Evolutionary conservation across 2,113 vertebrate genomes (phyloP), one percentile per base, ranked within the genome.

Genomic region (Mesoclemmys tuberculata): DNA sequence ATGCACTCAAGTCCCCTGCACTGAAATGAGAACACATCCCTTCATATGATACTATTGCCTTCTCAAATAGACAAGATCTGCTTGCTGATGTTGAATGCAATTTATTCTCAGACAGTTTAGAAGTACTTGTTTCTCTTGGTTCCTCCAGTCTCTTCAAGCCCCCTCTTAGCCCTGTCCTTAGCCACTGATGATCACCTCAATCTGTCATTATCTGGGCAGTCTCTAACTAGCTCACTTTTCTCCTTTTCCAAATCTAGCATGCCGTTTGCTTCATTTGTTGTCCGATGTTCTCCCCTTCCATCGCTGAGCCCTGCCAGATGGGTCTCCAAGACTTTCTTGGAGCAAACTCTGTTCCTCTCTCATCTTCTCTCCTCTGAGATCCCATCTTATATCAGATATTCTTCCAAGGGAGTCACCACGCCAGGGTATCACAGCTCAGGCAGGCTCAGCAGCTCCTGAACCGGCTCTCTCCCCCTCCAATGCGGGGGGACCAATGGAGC

Each of bases 231-330:
- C 14, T 52, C 8, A 27, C n/a, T 31, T 56, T 58, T 35, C 41
- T 5, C 38, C 4, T 41, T 58, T 87, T 2, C 61, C 35, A 56
- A 5, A 0, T 0, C 10, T 27, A 24, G 79, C 55, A 49, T 7
- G n/a, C 38, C 8, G 18, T 44, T 68, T 68, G 64, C 35, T n/a
- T 80, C 56, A 77, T 27, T 27, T 77, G 24, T 46, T 46, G 24
- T 27, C 74, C 26, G 74, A 26, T 46, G 44, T 31, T 48, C 41
- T 9, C 44, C 27, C 26, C 41, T 78, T 16, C 26, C 26, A 18
- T 78, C 27, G 8, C 4, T 8, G 26, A 78, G 12, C 8, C 75
- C 75, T 48, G 46, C 41, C 44, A 78, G 75, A 78, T 11, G 27
- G 14, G 16, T 78, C 75, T 48, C 27, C 44, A 78, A 48, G 75